Conservation (phyloP, 2,113 vertebrate genomes). For the Dipodomys spectabilis region DNA sequence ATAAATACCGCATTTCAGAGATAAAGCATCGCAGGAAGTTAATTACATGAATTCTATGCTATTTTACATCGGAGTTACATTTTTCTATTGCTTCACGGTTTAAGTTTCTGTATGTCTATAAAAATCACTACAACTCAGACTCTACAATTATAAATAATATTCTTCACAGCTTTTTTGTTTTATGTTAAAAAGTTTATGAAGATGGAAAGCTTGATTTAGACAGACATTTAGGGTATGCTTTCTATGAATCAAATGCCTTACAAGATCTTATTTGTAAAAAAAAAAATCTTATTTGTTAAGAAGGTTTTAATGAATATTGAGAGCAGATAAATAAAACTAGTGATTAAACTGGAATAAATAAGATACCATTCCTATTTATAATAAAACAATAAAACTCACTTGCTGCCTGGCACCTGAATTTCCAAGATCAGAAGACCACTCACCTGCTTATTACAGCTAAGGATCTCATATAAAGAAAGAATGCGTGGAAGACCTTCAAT, state of each 20-base stretch:
- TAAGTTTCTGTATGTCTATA: slow-evolving; percentile 78
- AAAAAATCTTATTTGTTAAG: slow-evolving; percentile 54
- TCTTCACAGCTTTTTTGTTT: slow-evolving; percentile 77
- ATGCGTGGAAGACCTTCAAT: neutral
- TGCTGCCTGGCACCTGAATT: neutral
- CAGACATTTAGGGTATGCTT: slow-evolving; percentile 55
- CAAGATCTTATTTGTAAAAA: slow-evolving; percentile 53
- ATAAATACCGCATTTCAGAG: slow-evolving; percentile 84
- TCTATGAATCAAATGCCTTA: slow-evolving; percentile 72
- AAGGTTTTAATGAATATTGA: neutral
- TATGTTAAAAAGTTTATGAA: slow-evolving; percentile 75
- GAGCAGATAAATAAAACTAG: neutral
- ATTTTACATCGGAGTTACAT: slow-evolving; percentile 64
- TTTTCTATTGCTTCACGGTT: slow-evolving; percentile 77
- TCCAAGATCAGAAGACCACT: neutral
- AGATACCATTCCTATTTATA: neutral
- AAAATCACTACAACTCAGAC: slow-evolving; percentile 73
- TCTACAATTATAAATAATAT: slow-evolving; percentile 74
- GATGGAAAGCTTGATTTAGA: slow-evolving; percentile 76
- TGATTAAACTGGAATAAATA: neutral
- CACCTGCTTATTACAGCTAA: neutral
- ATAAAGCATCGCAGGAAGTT: slow-evolving; percentile 79
- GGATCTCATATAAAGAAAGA: neutral
- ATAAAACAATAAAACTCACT: neutral
- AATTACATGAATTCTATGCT: slow-evolving; percentile 75